Conservation (phyloP, 2,113 vertebrate genomes). For the Cygnus buccinator region DNA sequence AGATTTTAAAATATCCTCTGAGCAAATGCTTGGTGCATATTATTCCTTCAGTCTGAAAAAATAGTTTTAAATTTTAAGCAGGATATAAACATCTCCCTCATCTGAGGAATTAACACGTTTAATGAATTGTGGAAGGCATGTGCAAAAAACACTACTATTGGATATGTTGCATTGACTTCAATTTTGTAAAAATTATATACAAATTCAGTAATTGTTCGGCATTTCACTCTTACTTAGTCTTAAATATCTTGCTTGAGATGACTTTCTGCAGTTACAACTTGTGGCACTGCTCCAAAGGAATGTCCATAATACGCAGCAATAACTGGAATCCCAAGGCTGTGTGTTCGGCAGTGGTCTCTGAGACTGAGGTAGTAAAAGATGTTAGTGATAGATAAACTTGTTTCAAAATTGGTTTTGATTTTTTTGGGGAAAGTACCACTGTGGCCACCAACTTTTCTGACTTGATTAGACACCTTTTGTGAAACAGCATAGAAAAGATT, state of each 20-base stretch:
- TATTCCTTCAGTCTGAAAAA: not conserved
- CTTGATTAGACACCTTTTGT: rapidly evolving
- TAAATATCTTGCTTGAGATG: not conserved
- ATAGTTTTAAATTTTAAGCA: not conserved
- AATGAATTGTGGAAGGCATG: not conserved
- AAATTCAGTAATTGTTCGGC: not conserved
- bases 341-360: not conserved
- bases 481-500: not conserved
- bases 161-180: not conserved
- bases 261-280: not conserved
- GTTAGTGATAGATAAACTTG: not conserved
- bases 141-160: not conserved
- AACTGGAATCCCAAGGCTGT: not conserved
- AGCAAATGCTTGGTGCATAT: not conserved
- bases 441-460: not conserved
- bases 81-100: not conserved
- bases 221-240: not conserved
- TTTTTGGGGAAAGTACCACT: rapidly evolving
- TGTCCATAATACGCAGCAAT: not conserved
- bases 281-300: rapidly evolving
- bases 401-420: not conserved
- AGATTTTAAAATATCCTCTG: not conserved
- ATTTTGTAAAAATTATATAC: not conserved
- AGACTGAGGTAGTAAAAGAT: not conserved
- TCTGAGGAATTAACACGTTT: not conserved